Evolutionary conservation across 2,888 invertebrate species (phyloP).

Genomic region (Drosophila mercatorum): DNA sequence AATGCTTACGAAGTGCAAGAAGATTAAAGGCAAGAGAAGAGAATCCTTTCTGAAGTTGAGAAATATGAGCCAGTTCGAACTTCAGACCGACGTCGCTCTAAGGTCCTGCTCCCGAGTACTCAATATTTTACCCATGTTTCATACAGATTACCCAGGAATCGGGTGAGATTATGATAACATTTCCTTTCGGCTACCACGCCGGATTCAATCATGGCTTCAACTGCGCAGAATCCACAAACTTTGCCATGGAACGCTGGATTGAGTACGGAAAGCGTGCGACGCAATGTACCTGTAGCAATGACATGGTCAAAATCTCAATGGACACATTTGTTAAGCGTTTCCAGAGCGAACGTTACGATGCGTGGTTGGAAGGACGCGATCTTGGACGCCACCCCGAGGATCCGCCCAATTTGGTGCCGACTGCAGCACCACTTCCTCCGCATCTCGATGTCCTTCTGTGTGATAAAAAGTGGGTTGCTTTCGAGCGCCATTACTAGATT

Average conservation of each 20-base stretch:
- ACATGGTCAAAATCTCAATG: slow-evolving; percentile 99
- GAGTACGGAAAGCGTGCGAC: slow-evolving; percentile 98
- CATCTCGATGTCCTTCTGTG: slow-evolving; percentile 90
- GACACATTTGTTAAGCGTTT: slow-evolving; percentile 98
- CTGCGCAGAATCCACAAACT: slow-evolving; percentile 99
- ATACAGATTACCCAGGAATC: slow-evolving; percentile 94
- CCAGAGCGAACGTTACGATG: slow-evolving; percentile 93
- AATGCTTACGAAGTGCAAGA: too few species aligned
- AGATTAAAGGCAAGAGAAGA: neutral
- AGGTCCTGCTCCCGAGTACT: neutral
- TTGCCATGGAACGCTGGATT: slow-evolving; percentile 98
- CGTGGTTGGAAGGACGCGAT: slow-evolving; percentile 96
- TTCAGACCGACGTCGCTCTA: neutral
- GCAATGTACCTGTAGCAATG: slow-evolving; percentile 94
- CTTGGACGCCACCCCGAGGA: slow-evolving; percentile 97
- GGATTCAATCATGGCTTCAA: slow-evolving; percentile 99
- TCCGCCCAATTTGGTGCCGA: slow-evolving; percentile 86
- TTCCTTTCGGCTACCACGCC: slow-evolving; percentile 99
- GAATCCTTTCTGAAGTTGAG: neutral
- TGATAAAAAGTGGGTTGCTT: slow-evolving; percentile 89
- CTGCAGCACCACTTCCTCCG: slow-evolving; percentile 92
- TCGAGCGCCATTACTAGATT: too few species aligned
- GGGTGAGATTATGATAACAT: slow-evolving; percentile 99
- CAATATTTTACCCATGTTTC: slow-evolving; percentile 5
- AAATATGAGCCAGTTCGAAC: neutral